phyloP scores from a whole-genome alignment of 2,797 vertebrate species.

The Sebastes alutus region DNA sequence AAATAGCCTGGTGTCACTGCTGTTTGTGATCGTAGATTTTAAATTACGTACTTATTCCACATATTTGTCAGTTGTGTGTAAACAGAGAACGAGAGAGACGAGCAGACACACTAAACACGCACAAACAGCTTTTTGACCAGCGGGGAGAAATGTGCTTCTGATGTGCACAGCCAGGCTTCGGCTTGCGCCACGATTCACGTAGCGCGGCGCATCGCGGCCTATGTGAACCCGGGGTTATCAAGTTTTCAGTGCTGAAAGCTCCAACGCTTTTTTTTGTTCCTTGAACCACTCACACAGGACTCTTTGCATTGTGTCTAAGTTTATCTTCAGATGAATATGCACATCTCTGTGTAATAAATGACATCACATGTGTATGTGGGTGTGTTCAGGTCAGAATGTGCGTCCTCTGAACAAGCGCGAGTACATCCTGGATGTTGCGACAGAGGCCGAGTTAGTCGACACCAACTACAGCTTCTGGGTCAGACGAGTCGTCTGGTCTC shows the following conservation, averaged over 20 bases:
- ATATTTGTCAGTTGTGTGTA: too few species aligned
- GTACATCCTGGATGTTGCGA: slow-evolving; percentile 91
- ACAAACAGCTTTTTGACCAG: too few species aligned
- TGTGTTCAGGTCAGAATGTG: slow-evolving; percentile 89
- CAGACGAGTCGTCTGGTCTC: slow-evolving; percentile 93
- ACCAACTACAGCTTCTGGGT: slow-evolving; percentile 92
- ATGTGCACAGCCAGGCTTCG: too few species aligned
- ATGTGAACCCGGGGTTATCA: too few species aligned
- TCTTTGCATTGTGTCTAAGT: not conserved
- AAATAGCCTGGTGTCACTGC: too few species aligned
- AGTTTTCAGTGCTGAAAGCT: not conserved
- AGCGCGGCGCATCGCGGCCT: too few species aligned
- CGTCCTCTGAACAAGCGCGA: slow-evolving; percentile 89
- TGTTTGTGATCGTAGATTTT: too few species aligned
- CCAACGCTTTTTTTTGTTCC: not conserved
- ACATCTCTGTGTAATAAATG: not conserved
- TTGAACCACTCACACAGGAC: not conserved
- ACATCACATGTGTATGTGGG: not conserved
- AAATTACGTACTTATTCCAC: too few species aligned
- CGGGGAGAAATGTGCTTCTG: too few species aligned
- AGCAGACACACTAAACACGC: too few species aligned
- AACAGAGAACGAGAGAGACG: too few species aligned
- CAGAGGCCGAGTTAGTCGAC: slow-evolving; percentile 87
- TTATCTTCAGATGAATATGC: not conserved
- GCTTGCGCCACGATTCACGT: too few species aligned